Conservation (phyloP, 2,113 vertebrate genomes). For the Microtus oregoni region DNA sequence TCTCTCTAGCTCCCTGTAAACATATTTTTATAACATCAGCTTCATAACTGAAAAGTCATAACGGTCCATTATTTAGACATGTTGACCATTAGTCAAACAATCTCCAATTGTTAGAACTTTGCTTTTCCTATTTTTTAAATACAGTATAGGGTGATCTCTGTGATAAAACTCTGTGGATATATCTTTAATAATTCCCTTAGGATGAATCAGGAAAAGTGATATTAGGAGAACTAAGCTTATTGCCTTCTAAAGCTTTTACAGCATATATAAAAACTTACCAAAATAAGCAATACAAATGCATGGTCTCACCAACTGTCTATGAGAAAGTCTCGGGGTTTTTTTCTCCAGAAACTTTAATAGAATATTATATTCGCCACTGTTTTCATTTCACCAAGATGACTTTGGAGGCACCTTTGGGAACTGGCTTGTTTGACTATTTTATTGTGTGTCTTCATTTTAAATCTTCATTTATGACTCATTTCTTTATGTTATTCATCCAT, state of each 20-base stretch:
- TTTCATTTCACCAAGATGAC: neutral
- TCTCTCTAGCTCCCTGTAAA: neutral
- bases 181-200: conserved; percentile 27
- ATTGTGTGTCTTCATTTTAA: neutral
- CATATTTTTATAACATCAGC: neutral
- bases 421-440: neutral
- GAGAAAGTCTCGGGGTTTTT: neutral
- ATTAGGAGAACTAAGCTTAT: neutral
- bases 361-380: neutral
- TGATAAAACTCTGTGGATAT: neutral
- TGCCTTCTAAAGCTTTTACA: conserved; percentile 44
- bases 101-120: neutral
- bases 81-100: neutral
- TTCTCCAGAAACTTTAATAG: neutral
- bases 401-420: neutral
- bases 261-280: conserved; percentile 43
- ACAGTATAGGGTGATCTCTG: neutral
- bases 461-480: neutral
- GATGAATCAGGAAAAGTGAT: neutral
- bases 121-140: neutral
- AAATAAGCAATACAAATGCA: conserved; percentile 30
- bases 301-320: neutral
- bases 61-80: neutral
- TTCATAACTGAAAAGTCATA: conserved; percentile 14
- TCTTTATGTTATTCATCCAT: neutral